phyloP scores from a whole-genome alignment of 1,140 invertebrate genomes.

The Nomia melanderi region DNA sequence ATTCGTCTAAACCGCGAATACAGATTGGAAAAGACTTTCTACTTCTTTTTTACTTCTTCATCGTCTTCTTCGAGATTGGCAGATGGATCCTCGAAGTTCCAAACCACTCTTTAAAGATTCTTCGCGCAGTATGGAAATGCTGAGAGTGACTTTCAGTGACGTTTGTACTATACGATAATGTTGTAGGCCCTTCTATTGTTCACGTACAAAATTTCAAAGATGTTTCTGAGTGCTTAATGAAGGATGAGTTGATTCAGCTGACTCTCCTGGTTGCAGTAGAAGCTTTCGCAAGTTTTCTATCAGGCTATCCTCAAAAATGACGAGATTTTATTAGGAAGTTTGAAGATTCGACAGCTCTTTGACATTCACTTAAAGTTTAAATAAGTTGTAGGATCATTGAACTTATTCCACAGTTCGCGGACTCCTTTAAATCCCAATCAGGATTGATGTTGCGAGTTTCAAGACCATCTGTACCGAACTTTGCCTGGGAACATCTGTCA shows the following conservation, averaged over 20 bases:
- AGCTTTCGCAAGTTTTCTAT: no score
- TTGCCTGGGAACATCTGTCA: not conserved
- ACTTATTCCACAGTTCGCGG: not conserved
- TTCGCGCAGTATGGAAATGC: not conserved
- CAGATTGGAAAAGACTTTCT: no score
- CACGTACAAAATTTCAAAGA: constrained; percentile 19
- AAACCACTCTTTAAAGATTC: not conserved
- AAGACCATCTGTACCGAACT: not conserved
- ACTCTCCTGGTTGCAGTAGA: no score
- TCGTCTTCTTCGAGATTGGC: no score
- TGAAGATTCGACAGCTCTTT: not conserved
- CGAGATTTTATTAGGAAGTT: not conserved
- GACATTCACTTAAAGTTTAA: not conserved
- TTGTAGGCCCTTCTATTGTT: constrained; percentile 17
- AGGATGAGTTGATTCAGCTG: not conserved
- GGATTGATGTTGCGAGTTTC: not conserved
- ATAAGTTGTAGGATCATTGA: not conserved
- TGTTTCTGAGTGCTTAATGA: not conserved
- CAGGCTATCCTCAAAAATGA: no score
- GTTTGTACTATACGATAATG: not conserved
- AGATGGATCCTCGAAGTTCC: no score
- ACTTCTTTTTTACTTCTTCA: no score
- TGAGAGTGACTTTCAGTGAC: no score
- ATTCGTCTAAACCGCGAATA: no score
- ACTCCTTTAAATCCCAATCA: not conserved